Evolutionary conservation across 1,140 invertebrate species (phyloP).

Genomic region (Temnothorax curvispinosus): DNA sequence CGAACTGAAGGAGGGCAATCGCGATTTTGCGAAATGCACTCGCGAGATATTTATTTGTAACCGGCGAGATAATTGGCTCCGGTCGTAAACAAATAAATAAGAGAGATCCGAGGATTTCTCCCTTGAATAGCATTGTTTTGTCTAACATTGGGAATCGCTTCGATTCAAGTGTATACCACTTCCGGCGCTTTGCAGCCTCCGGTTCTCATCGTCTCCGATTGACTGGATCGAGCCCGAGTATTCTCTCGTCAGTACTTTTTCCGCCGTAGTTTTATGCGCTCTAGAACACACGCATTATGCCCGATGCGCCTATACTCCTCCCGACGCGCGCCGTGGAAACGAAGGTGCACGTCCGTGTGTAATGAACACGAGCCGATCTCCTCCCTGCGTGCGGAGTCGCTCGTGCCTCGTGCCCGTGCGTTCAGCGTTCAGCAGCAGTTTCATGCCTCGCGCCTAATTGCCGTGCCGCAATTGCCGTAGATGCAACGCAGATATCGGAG

Average conservation of each 20-base stretch:
- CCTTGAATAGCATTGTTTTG: background rate
- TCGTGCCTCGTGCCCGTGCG: background rate
- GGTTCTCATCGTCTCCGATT: background rate
- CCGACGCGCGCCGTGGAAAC: conserved; percentile 60
- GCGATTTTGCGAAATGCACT: background rate
- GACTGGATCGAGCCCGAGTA: background rate
- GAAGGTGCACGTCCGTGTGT: conserved; percentile 33
- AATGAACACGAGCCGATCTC: conserved; percentile 6
- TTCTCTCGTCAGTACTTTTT: conserved; percentile 80
- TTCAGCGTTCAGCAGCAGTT: conserved; percentile 24
- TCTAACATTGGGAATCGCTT: background rate
- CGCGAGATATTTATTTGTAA: background rate
- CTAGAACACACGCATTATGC: conserved; percentile 85
- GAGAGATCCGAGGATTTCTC: background rate
- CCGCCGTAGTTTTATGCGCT: conserved; percentile 81
- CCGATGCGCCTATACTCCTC: conserved; percentile 73
- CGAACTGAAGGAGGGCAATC: background rate
- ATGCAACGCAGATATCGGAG: conserved; percentile 76
- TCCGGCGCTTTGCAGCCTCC: background rate
- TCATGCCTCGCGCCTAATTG: conserved; percentile 78
- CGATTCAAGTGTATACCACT: background rate
- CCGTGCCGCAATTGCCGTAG: conserved; percentile 75
- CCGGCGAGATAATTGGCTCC: background rate
- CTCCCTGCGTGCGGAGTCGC: background rate
- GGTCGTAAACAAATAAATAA: background rate